Evolutionary conservation across 2,113 vertebrate genomes (phyloP), one percentile per base, ranked within the genome.

Genomic region (Phrynosoma blainvillii): DNA sequence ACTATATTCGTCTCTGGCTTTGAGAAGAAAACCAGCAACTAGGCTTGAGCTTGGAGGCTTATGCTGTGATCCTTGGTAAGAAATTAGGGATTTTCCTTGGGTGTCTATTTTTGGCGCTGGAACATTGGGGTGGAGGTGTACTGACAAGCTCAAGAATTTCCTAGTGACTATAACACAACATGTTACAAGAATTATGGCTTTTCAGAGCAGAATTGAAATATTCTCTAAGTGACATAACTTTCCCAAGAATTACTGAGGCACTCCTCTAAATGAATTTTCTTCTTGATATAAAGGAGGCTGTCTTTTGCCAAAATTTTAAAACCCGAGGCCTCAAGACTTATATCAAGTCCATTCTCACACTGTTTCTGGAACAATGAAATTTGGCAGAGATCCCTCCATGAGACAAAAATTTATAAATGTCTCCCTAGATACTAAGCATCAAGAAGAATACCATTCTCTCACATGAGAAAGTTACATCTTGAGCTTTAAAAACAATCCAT

Each of bases 391-490:
- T 59, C 85, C 82, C 32, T 0, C 32, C 25, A 0, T 14, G 0
- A 7, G 7, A 70, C 36, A 65, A 3, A 83, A 56, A 10, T 47
- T 16, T 16, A 68, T 25, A 68, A 30, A 52, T 83, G n/a, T 2
- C 0, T 66, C 85, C 79, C 4, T 0, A 0, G 79, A 84, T 68
- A 56, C 23, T 5, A 23, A 65, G 2, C 10, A 32, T 77, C 42
- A 9, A 73, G 10, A 3, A 3, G 30, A 73, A 42, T 10, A 20
- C 79, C 78, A 52, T 0, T n/a, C 5, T 76, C 20, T 0, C 27
- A 68, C 68, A 80, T 93, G 93, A 91, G 92, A 91, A 93, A 88
- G 87, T 20, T 89, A 62, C 84, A 86, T 88, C 85, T 0, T 47
- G 75, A 89, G 87, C 82, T 88, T 42, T 40, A 79, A 89, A 66